Conservation (phyloP, 2,888 invertebrate genomes). For the Archips xylosteana region DNA sequence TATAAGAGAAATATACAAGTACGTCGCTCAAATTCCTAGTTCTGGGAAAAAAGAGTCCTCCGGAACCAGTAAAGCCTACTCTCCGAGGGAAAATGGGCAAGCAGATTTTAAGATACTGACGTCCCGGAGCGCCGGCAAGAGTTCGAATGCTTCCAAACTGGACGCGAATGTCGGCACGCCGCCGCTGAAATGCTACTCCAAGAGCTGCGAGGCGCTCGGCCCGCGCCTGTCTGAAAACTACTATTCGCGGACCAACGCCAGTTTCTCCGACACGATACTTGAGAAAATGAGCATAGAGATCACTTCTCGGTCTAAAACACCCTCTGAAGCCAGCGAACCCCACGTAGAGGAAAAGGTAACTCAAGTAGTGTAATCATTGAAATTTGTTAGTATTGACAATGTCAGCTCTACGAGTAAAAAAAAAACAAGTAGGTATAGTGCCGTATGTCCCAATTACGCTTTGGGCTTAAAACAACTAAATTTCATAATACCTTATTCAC, state of each 20-base stretch:
- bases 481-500: too few species aligned
- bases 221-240: conserved; percentile 58
- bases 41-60: conserved; percentile 48
- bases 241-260: conserved; percentile 58
- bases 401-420: neutral
- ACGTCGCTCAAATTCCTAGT: conserved; percentile 64
- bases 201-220: conserved; percentile 76
- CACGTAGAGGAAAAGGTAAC: conserved; percentile 55
- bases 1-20: conserved; percentile 77
- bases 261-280: conserved; percentile 71
- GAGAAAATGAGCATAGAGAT: conserved; percentile 68
- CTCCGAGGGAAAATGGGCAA: neutral
- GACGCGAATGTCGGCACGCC: conserved; percentile 72
- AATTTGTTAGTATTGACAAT: neutral
- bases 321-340: conserved; percentile 57
- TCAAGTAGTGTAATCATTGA: neutral
- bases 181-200: conserved; percentile 67
- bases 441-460: too few species aligned
- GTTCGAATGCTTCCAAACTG: conserved; percentile 58
- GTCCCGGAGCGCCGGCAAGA: conserved; percentile 65
- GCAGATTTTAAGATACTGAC: conserved; percentile 52
- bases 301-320: conserved; percentile 56
- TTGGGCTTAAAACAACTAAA: too few species aligned
- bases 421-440: too few species aligned
- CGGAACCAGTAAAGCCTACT: conserved; percentile 31